Base-by-base conservation (phyloP, 1,140 invertebrate genomes). In the Papilio polytes region DNA sequence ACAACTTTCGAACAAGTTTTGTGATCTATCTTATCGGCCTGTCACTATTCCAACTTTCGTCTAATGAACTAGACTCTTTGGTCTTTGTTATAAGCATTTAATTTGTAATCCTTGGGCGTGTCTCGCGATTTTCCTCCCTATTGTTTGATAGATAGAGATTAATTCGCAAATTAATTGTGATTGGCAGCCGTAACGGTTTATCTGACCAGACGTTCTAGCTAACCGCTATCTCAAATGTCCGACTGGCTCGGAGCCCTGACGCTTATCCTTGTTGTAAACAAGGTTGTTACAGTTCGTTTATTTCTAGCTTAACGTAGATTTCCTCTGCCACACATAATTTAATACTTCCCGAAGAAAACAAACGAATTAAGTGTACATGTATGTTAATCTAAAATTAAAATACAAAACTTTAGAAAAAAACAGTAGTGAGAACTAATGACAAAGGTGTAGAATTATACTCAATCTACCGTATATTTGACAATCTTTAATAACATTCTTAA, bases 121-220 rank as follows among this genome's bases (percentile, higher is more conserved):
- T 70, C 12, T 76, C 1, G 81, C 82, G 72, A 83, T 84, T 79
- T 51, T 84, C 82, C 76, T 73, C 81, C 85, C 80, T 87, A 85
- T 89, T 88, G 86, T 90, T 80, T 80, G 63, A 82, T 76, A 46
- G 70, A 79, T 86, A 85, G 80, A 88, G 87, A 91, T 90, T 91
- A 90, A 89, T 88, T 90, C 81, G 83, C 90, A 86, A 87, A 91
- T 94, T 92, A 90, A 89, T 89, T 89, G 83, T 83, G 87, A 84
- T 87, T 87, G 88, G 90, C 87, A 88, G 88, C 81, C 85, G 78
- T 92, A 94, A 93, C 92, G 91, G 92, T 89, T 80, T 82, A 89
- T 87, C 83, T 84, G 87, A 90, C 85, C 88, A 87, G 87, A 86
- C 85, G 89, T 93, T 88, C 89, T 87, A 74, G 83, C 82, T 85